These are phyloP conservation scores for Nannospalax galili DNA, from an alignment of 2,113 vertebrate genomes.

Conservation along the genomic window DNA sequence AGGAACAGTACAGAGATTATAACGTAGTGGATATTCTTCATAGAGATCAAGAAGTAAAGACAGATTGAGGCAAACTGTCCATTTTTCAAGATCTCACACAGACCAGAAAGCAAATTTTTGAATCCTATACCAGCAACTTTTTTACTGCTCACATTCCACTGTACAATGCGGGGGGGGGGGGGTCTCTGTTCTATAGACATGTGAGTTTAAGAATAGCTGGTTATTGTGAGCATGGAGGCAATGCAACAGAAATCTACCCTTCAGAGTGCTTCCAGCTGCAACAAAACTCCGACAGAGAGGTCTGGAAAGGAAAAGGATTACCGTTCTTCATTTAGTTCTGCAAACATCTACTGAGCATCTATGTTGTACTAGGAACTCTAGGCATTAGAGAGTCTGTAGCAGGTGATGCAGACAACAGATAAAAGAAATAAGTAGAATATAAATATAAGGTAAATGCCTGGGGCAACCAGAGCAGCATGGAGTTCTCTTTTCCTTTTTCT, in stretches of 20 bases:
- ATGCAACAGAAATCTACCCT: neutral
- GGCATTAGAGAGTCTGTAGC: neutral
- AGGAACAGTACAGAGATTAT: neutral
- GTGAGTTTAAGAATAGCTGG: neutral
- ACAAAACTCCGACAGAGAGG: constrained; percentile 5
- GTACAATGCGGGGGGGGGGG: too few relatives aligned
- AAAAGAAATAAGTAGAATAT: neutral
- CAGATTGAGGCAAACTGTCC: neutral
- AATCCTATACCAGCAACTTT: neutral
- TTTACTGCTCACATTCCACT: neutral
- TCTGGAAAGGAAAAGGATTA: neutral
- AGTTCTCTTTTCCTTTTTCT: neutral
- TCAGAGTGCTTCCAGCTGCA: neutral
- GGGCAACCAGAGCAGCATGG: neutral
- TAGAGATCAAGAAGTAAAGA: neutral
- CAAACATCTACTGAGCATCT: neutral
- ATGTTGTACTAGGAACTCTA: neutral
- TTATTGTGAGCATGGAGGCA: neutral
- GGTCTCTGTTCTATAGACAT: neutral
- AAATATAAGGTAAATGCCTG: neutral
- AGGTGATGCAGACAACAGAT: neutral
- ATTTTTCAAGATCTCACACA: neutral
- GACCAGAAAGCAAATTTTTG: neutral
- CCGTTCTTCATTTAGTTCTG: neutral
- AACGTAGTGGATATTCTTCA: neutral